Percentiles rank a stretch among this genome's conserved stretches.
Conservation (phyloP, 2,113 vertebrate species). For the Syrmaticus mikado region DNA sequence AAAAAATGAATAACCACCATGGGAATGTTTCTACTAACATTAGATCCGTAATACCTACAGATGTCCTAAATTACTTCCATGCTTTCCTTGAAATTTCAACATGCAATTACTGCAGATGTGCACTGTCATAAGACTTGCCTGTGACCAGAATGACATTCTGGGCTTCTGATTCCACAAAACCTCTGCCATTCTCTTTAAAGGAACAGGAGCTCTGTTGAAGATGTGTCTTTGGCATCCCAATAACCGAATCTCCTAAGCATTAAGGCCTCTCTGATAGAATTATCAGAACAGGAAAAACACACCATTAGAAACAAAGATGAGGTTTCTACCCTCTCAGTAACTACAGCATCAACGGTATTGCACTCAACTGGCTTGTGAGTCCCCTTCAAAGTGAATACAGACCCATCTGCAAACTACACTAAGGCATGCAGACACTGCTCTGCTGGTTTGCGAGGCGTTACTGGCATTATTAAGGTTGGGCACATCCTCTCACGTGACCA, state of each 20-base stretch:
- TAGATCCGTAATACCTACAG: not conserved
- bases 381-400: not conserved
- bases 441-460: not conserved
- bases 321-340: not conserved
- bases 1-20: not conserved
- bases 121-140: not conserved
- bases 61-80: not conserved
- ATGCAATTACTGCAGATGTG: not conserved
- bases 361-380: not conserved
- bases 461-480: not conserved
- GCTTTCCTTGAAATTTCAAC: not conserved
- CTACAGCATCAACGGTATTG: not conserved
- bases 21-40: not conserved
- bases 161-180: no score
- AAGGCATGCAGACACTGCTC: rapidly evolving
- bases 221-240: not conserved
- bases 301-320: rapidly evolving
- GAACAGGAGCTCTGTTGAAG: not conserved
- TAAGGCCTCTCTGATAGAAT: not conserved
- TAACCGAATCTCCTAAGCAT: not conserved
- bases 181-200: not conserved
- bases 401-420: not conserved
- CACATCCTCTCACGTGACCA: not conserved
- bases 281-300: rapidly evolving
- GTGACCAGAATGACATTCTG: no score